phyloP scores from a whole-genome alignment of 37 sponge, comb jelly and placozoan genomes.

The Theonella swinhoei region DNA sequence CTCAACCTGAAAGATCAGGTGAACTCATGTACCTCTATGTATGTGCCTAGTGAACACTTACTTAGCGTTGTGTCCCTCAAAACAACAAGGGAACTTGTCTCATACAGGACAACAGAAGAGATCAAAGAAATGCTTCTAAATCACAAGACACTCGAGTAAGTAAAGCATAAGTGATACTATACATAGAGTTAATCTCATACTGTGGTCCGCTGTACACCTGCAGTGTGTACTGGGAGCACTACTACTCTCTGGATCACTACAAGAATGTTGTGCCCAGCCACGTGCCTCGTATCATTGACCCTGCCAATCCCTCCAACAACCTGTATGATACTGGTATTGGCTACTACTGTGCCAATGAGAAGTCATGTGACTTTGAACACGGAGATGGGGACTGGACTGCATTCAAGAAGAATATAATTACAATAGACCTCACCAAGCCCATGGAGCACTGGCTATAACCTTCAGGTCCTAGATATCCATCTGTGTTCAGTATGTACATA shows the following conservation, averaged over 20 bases:
- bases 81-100: too few species aligned
- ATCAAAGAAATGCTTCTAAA: conserved; percentile 36
- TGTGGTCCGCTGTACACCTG: neutral
- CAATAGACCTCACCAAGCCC: conserved; percentile 50
- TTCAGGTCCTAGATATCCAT: too few species aligned
- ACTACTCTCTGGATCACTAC: conserved; percentile 34
- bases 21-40: too few species aligned
- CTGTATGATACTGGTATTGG: conserved; percentile 62
- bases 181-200: neutral
- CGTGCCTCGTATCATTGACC: conserved; percentile 72
- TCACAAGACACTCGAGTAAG: conserved; percentile 45
- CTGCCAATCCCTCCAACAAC: conserved; percentile 80
- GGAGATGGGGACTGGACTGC: conserved; percentile 58
- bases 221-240: conserved; percentile 61
- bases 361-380: conserved; percentile 1
- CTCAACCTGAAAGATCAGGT: too few species aligned
- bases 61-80: too few species aligned
- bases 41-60: too few species aligned
- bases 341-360: conserved; percentile 6
- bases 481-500: too few species aligned
- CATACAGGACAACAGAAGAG: conserved; percentile 26
- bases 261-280: conserved; percentile 1
- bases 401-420: conserved; percentile 32
- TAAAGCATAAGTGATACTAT: neutral
- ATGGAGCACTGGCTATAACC: neutral